phyloP scores from a whole-genome alignment of 1,140 invertebrate species.

The Agrilus planipennis region DNA sequence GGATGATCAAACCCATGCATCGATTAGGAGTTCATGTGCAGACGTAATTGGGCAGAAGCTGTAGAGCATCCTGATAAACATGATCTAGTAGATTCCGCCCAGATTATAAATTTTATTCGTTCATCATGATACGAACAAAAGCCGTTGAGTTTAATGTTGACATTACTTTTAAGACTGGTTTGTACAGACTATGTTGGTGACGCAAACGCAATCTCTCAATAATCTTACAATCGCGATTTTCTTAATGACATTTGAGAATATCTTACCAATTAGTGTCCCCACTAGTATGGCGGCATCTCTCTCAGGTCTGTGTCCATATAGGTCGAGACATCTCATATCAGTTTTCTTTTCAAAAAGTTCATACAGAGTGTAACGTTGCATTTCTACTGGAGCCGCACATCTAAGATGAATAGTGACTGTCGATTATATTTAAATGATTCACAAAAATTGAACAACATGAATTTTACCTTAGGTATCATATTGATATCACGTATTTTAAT shows the following conservation, averaged over 20 bases:
- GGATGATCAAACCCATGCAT: too few species aligned
- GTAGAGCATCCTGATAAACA: too few species aligned
- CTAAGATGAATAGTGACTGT: constrained; percentile 22
- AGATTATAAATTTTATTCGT: background rate
- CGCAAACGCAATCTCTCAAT: too few species aligned
- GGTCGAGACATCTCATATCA: constrained; percentile 47
- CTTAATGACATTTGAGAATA: too few species aligned
- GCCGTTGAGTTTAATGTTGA: background rate
- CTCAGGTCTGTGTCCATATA: constrained; percentile 47
- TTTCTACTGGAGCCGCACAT: constrained; percentile 46
- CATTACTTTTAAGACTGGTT: too few species aligned
- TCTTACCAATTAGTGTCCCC: constrained; percentile 49
- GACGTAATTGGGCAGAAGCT: too few species aligned
- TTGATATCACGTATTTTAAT: background rate
- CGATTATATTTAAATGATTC: background rate
- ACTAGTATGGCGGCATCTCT: constrained; percentile 52
- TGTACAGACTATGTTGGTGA: too few species aligned
- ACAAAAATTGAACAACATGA: background rate
- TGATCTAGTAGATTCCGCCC: too few species aligned
- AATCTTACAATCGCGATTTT: background rate
- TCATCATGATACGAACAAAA: background rate
- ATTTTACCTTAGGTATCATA: background rate
- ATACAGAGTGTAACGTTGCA: constrained; percentile 43
- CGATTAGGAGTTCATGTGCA: too few species aligned
- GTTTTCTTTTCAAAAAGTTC: constrained; percentile 41